A percentile compares a stretch with the other conserved stretches of the same genome.
Evolutionary conservation across 2,888 invertebrate species (phyloP).

Genomic region (Drosophila fulvimacula): DNA sequence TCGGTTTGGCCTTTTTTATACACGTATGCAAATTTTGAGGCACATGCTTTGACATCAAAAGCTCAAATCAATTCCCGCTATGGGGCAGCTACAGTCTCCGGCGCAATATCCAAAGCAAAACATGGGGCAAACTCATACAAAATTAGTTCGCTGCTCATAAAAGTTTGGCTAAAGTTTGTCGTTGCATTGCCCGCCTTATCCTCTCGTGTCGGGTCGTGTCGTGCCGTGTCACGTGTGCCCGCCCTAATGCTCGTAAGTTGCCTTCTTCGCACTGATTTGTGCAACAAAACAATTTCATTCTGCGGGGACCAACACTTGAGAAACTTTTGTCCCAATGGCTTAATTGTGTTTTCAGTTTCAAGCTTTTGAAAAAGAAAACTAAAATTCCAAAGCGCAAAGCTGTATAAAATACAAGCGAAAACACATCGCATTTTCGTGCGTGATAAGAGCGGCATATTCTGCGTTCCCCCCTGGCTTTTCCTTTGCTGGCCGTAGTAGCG

Average conservation of each 20-base stretch:
- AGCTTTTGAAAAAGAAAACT: slow-evolving; percentile 14
- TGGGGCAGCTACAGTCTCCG: slow-evolving; percentile 40
- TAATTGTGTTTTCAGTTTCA: slow-evolving; percentile 71
- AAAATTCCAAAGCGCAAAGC: slow-evolving; percentile 17
- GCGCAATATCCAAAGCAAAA: slow-evolving; percentile 47
- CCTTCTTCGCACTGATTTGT: slow-evolving; percentile 43
- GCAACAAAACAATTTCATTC: slow-evolving; percentile 52
- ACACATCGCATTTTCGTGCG: slow-evolving; percentile 54
- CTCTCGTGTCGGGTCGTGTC: slow-evolving; percentile 1
- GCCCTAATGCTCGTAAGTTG: slow-evolving; percentile 31
- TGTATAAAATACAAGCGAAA: slow-evolving; percentile 1
- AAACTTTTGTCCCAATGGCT: slow-evolving; percentile 64
- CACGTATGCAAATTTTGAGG: slow-evolving; percentile 46
- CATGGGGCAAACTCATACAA: slow-evolving; percentile 48
- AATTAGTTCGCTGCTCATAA: slow-evolving; percentile 74
- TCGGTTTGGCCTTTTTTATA: not conserved
- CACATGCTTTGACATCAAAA: slow-evolving; percentile 18
- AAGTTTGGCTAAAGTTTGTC: slow-evolving; percentile 64
- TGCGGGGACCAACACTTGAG: slow-evolving; percentile 52
- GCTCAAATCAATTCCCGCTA: slow-evolving; percentile 50
- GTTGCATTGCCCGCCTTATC: slow-evolving; percentile 24
- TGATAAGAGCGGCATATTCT: slow-evolving; percentile 58
- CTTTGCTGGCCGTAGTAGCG: slow-evolving; percentile 3
- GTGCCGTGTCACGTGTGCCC: slow-evolving; percentile 9
- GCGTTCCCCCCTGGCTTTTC: slow-evolving; percentile 22